Evolutionary conservation across 2,797 vertebrate species (phyloP), one percentile per base, ranked within the genome.

Genomic region (Lepilemur septentrionalis): DNA sequence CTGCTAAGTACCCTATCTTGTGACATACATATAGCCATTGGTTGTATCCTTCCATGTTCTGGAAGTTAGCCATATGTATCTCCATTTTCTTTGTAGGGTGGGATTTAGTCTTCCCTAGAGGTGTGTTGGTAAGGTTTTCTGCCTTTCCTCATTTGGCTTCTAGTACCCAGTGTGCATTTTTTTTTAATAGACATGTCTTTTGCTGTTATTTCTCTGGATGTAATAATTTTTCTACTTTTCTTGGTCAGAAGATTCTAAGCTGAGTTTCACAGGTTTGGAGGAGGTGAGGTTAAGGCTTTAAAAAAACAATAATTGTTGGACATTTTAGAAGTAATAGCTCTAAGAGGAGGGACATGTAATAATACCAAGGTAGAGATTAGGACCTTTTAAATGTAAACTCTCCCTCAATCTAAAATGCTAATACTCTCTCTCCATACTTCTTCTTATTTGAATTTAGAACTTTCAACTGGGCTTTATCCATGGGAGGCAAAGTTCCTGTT

Each of bases 381-480:
- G 38, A 55, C 23, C 65, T 50, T 90, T 86, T 79, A 63, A 59
- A 57, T 91, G n/a, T 59, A 83, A 35, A 43, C 55, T 59, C 63
- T 15, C 32, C 23, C 13, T 28, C 50, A 30, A 38, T 75, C 38
- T 88, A 79, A 91, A 93, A 73, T 87, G 90, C 30, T 94, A n/a
- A 79, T 82, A 89, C 35, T 80, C 30, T 91, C 3, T 89, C 48
- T 81, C 28, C 5, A 69, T 83, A 76, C 13, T 80, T 84, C 35
- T 48, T 57, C n/a, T 87, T 79, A 65, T 1, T 61, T 80, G 12
- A 95, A 97, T 81, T 84, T 97, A 99, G 99, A 98, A 99, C 99
- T 7, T 99, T 99, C 98, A 99, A 99, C 96, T 99, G 99, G 99
- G 99, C 99, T 22, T 98, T 99, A 50, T 99, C 99, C 32, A 99